Base-by-base conservation (phyloP, 2,888 invertebrate genomes). In the Macrosiphum euphorbiae region DNA sequence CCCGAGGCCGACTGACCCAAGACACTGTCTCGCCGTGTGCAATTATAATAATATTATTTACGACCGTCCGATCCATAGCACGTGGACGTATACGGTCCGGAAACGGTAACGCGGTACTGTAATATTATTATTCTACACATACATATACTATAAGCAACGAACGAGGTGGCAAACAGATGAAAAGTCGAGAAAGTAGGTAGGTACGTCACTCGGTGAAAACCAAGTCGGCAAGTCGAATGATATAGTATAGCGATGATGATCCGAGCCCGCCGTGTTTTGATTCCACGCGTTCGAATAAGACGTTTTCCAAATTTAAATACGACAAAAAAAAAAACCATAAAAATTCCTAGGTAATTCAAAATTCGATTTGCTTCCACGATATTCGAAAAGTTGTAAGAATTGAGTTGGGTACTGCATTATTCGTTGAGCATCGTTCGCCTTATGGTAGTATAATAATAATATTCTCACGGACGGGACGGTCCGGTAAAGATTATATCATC, bases 401-500 rank as follows among this genome's bases (percentile, higher is more conserved):
- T n/a, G n/a, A n/a, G 67, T 78, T 78, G n/a, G n/a, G n/a, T n/a
- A 78, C 78, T 35, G 4, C 78, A 2, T 78, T 20, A 20, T 78
- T 78, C 78, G 78, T 78, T 78, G 35, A 20, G 35, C 78, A 35
- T 35, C 35, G 35, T 78, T 35, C 78, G 11, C 35, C 20, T 78
- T 20, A 35, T 78, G 78, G 55, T 58, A 58, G 16, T 5, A 4
- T n/a, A n/a, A 87, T 52, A 26, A 88, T 88, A 55, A 88, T 88
- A 88, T 88, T 87, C n/a, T 7, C 16, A 16, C 55, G 4, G 24
- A 4, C 55, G 26, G 41, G 85, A 89, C n/a, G n/a, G 47, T 61
- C 78, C 35, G 78, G 35, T 78, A 52, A 88, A 92, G 92, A 92
- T 92, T 88, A 92, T 50, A 78, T 67, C 50, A 78, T 35, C 78